phyloP scores from a whole-genome alignment of 92 coral and sea anemone genomes.

The Scolanthus callimorphus region DNA sequence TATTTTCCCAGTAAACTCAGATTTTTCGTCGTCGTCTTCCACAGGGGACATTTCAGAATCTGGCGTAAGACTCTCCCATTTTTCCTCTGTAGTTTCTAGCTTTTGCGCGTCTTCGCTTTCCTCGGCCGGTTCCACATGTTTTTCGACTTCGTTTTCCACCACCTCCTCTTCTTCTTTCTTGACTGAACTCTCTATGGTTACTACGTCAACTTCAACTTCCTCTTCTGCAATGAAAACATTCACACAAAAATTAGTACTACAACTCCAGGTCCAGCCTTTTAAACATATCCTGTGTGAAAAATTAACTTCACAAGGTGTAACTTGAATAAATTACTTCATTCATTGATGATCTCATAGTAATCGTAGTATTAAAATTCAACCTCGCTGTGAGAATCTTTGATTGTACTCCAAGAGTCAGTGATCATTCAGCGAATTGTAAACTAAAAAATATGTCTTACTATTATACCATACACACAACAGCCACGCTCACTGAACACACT shows the following conservation, averaged over 20 bases:
- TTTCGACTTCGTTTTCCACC: conserved; percentile 13
- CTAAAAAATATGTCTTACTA: not conserved
- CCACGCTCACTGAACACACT: conserved; percentile 28
- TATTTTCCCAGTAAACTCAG: conserved; percentile 74
- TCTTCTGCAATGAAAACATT: conserved; percentile 63
- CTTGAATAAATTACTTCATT: not conserved
- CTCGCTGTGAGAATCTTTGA: too few species aligned
- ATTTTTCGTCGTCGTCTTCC: conserved; percentile 73
- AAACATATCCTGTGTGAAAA: not conserved
- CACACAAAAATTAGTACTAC: too few species aligned
- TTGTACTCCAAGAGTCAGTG: too few species aligned
- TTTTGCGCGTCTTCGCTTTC: conserved; percentile 18
- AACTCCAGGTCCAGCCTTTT: too few species aligned
- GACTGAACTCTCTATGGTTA: conserved; percentile 77
- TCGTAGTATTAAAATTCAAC: too few species aligned
- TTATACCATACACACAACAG: not conserved
- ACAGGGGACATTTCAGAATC: conserved; percentile 34
- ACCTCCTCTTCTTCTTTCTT: conserved; percentile 48
- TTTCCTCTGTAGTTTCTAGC: conserved; percentile 11
- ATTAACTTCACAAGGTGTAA: not conserved
- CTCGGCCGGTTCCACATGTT: conserved; percentile 11
- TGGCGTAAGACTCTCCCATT: conserved; percentile 31
- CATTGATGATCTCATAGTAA: too few species aligned
- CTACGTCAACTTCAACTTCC: conserved; percentile 98
- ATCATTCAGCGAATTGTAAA: not conserved